These are phyloP conservation scores for Cynaeus angustus DNA, from an alignment of 2,888 invertebrate species.

Conservation along the genomic window DNA sequence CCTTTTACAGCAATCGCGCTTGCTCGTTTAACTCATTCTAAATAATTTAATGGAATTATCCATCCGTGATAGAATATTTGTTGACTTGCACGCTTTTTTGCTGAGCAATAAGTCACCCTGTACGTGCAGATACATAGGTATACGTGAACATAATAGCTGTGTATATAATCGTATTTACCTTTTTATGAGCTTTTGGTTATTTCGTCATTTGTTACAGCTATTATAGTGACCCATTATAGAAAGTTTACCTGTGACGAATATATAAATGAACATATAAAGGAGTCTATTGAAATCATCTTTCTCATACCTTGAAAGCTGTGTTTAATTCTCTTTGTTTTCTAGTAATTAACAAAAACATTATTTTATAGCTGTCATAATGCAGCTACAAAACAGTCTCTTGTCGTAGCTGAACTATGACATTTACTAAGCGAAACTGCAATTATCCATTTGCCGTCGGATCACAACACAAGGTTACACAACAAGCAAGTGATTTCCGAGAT, in stretches of 20 bases:
- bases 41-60: too few species aligned
- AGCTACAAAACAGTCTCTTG: conserved; percentile 42
- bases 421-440: conserved; percentile 46
- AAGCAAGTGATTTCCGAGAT: conserved; percentile 41
- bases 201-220: conserved; percentile 28
- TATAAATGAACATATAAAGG: conserved; percentile 34
- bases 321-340: conserved; percentile 40
- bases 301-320: conserved; percentile 31
- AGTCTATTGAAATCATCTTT: conserved; percentile 38
- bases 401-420: conserved; percentile 44
- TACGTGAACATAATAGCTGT: background rate
- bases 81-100: too few species aligned
- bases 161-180: conserved; percentile 6
- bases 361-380: conserved; percentile 41
- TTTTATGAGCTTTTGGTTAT: conserved; percentile 26
- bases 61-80: too few species aligned
- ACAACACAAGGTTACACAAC: conserved; percentile 43
- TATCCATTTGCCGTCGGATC: conserved; percentile 44
- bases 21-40: too few species aligned
- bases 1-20: too few species aligned
- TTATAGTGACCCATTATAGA: conserved; percentile 33
- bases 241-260: conserved; percentile 37
- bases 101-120: background rate
- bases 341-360: conserved; percentile 42
- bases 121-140: background rate